A percentile compares a stretch with the other conserved stretches of the same genome.
Evolutionary conservation across 2,797 vertebrate genomes (phyloP).

Genomic region (Gymnoscopelus microlampas): DNA sequence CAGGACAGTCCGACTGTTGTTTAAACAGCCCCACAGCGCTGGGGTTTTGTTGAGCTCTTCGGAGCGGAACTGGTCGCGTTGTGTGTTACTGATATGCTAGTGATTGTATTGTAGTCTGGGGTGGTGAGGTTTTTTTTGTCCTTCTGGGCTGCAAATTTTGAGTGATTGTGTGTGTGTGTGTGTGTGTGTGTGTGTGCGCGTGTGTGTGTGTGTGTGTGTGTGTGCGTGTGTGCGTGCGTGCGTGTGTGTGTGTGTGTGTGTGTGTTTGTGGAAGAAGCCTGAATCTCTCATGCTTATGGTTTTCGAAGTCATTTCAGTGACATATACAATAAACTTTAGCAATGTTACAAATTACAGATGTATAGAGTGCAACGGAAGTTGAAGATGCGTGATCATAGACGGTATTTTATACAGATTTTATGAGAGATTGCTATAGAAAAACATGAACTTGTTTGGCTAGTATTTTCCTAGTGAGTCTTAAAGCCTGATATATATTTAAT

Average conservation of each 20-base stretch:
- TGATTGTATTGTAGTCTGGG: conserved; percentile 41
- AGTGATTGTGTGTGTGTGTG: background rate
- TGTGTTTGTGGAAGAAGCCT: background rate
- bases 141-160: background rate
- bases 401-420: too few species aligned
- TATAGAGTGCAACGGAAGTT: too few species aligned
- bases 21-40: conserved; percentile 38
- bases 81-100: conserved; percentile 47
- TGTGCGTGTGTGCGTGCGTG: background rate
- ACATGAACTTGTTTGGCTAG: too few species aligned
- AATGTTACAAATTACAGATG: too few species aligned
- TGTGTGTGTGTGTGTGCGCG: background rate
- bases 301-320: too few species aligned
- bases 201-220: background rate
- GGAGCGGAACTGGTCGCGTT: conserved; percentile 23
- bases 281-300: too few species aligned
- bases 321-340: too few species aligned
- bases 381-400: too few species aligned
- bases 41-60: conserved; percentile 15
- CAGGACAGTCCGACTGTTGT: conserved; percentile 23
- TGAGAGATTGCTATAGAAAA: too few species aligned
- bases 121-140: background rate
- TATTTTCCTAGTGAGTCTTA: too few species aligned
- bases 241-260: background rate
- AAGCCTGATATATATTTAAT: too few species aligned